Evolutionary conservation across 2,797 vertebrate genomes (phyloP).

Genomic region (Dromococcyx pavoninus): DNA sequence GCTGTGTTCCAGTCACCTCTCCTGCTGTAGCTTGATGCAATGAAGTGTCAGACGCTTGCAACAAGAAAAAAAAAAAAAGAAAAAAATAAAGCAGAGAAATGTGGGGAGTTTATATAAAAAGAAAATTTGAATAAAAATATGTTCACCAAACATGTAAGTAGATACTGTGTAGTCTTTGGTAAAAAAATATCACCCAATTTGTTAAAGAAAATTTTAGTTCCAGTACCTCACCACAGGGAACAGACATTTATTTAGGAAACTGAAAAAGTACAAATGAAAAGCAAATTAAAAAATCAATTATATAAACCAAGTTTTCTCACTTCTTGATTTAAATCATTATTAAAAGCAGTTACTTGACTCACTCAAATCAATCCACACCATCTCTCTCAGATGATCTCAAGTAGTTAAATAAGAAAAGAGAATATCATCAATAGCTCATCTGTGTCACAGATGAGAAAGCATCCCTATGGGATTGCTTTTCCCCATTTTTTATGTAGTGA

Average conservation of each 20-base stretch:
- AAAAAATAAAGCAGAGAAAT: not conserved
- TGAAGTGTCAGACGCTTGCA: not conserved
- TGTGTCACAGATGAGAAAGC: not conserved
- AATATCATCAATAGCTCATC: slow-evolving; percentile 25
- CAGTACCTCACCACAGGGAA: not conserved
- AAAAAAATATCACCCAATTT: not conserved
- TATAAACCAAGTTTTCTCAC: not conserved
- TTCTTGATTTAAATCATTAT: not conserved
- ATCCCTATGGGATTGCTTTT: not conserved
- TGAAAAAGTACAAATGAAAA: not conserved
- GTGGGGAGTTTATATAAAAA: not conserved
- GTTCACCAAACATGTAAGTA: not conserved
- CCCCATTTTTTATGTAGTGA: not conserved
- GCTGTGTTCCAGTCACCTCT: not conserved
- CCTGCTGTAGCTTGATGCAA: not conserved
- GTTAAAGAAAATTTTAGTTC: not conserved
- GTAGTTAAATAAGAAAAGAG: slow-evolving; percentile 22
- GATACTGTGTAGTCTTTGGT: fast-evolving
- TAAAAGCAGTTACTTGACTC: slow-evolving; percentile 27
- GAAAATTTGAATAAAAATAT: not conserved
- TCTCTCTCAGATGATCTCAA: not conserved
- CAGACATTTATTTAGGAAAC: not conserved
- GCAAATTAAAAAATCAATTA: not conserved
- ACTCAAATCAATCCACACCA: not conserved
- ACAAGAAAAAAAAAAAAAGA: too few relatives aligned